Base-by-base conservation (phyloP, 2,797 vertebrate species). In the Rhabdophis nuchalis region DNA sequence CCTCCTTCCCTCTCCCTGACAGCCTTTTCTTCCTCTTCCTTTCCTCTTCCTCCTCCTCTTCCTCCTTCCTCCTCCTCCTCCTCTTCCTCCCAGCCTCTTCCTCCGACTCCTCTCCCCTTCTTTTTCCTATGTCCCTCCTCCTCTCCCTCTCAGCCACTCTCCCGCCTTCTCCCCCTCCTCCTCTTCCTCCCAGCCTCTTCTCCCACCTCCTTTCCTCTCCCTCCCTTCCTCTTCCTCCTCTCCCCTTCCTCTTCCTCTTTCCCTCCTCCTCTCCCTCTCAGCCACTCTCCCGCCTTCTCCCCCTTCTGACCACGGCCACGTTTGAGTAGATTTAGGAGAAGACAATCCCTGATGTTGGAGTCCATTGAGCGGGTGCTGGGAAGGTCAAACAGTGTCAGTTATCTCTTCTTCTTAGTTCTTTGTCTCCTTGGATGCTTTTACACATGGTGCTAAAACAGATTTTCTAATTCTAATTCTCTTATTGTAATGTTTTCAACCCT, bases 91-190 rank as follows among this genome's bases (percentile, higher is more conserved):
- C 56, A 20, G 12, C 4, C 60, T n/a, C 4, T 12, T 14, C 29
- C 5, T 16, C 61, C n/a, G 16, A 1, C 5, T 68, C 4, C 14
- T 14, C 5, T 16, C 29, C 12, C 29, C 29, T 6, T 12, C 12
- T 8, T 9, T 8, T 1, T 13, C 11, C 27, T 11, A n/a, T n/a
- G n/a, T n/a, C n/a, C 11, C 60, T 29, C 36, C 3, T 8, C 3
- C 12, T 1, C 11, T 1, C 8, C 23, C 1, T 10, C 1, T 2
- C 9, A n/a, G n/a, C n/a, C n/a, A n/a, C n/a, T 60, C 87, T 13
- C 8, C 9, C n/a, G n/a, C n/a, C n/a, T n/a, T n/a, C 25, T 27
- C 11, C 8, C 3, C 12, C 27, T 60, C 5, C 36, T 29, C 13
- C 12, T 16, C 16, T 52, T 5, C 29, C 12, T 13, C 3, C 16